phyloP scores from a whole-genome alignment of 2,797 vertebrate genomes.

The Coilia nasus region DNA sequence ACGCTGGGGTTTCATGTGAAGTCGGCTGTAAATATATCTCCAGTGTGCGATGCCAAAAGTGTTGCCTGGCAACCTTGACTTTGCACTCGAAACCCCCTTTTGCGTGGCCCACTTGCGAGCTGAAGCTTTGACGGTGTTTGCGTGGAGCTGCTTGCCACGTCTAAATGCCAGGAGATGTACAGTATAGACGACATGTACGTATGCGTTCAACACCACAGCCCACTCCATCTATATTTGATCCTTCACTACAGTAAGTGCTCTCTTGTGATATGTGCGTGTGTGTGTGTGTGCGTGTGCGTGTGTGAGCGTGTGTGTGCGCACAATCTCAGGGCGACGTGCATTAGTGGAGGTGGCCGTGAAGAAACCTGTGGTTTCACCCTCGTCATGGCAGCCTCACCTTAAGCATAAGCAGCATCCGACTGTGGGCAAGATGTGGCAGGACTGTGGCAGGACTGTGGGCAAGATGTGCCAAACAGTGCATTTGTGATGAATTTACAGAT shows the following conservation, averaged over 20 bases:
- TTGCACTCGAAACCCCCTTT: constrained; percentile 30
- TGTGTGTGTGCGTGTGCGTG: not conserved
- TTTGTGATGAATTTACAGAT: no score
- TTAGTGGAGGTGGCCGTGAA: not conserved
- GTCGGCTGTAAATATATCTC: constrained; percentile 21
- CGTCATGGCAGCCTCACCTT: not conserved
- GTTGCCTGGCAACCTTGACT: constrained; percentile 67
- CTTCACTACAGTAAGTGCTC: not conserved
- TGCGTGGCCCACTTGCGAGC: constrained; percentile 44
- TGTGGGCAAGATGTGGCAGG: not conserved
- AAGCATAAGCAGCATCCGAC: not conserved
- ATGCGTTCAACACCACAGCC: not conserved
- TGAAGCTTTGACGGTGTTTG: constrained; percentile 33
- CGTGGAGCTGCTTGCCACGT: not conserved
- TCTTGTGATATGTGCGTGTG: not conserved
- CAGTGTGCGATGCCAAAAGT: constrained; percentile 53
- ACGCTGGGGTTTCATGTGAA: not conserved
- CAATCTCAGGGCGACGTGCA: not conserved
- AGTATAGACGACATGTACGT: no score
- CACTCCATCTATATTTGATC: not conserved
- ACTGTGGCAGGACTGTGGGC: not conserved
- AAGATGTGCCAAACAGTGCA: not conserved
- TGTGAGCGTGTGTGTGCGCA: not conserved
- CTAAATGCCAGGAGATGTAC: not conserved
- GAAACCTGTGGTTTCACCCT: not conserved